Evolutionary conservation across 2,888 invertebrate genomes (phyloP), one percentile per base, ranked within the genome.

Genomic region (Nomada ferruginata): DNA sequence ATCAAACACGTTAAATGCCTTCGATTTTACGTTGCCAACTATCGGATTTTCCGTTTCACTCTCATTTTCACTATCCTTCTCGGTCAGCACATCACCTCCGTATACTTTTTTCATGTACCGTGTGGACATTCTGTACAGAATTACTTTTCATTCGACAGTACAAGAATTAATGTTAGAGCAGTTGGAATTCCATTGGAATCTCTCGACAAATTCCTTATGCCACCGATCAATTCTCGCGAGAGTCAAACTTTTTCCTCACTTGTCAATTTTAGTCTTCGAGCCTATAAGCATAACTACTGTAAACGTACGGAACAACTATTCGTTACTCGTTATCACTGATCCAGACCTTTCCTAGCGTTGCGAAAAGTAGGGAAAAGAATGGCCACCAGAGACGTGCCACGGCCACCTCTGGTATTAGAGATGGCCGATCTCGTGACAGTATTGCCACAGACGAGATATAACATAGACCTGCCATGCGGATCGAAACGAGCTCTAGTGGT

Each of bases 71-170:
- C 91, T 91, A 88, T 94, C 95, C 82, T 94, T 95, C 63, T 94
- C 94, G 82, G 94, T 89, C 82, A 95, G 95, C 82, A 95, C 94
- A 88, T 95, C 95, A 57, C 94, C 95, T 52, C 95, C 95, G 89
- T 96, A 96, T 88, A 96, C 93, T 92, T 96, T 96, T 87, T 96
- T 95, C 83, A 96, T 93, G 86, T 96, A 95, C 89, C 96, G 94
- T 50, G 96, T 96, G 57, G 96, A 96, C 96, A 96, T 96, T 64
- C 59, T 50, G 1, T 50, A 44, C 18, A 10, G 11, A 57, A 55
- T 60, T 26, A 59, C 42, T 9, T 55, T 42, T 29, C 47, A 42
- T 29, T 10, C 13, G n/a, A 68, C 44, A 11, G 29, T 50, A 29
- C 11, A 59, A 4, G n/a, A 18, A 55, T 60, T 5, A 10, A n/a